Evolutionary conservation across 1,140 invertebrate species (phyloP), one percentile per base, ranked within the genome.

Genomic region (Eueides isabella): DNA sequence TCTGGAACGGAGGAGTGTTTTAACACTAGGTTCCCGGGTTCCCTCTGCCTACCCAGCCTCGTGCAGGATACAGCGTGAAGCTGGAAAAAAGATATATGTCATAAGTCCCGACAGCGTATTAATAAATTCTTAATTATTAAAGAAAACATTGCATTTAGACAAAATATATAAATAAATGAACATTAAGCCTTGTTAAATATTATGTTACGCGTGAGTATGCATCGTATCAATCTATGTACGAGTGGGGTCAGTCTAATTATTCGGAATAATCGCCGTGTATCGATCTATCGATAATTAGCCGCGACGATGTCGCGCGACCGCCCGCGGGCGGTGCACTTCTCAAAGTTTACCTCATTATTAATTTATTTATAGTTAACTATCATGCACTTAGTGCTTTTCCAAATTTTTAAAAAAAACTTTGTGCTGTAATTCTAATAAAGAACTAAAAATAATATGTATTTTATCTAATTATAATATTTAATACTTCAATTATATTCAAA

Each of bases 191-290:
- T 55, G 19, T 55, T 55, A 23, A 55, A 55, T 55, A 55, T 55
- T 12, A 55, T 55, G 11, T 55, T 55, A 55, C 23, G 48, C 48
- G 48, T 4, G 48, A 63, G 29, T 31, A 30, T 63, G 5, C 28
- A 29, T 63, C 61, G 33, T 69, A 69, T 69, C 67, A 69, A 69
- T 69, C 67, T 69, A 61, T 35, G 67, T 69, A 35, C 67, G 67
- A 61, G 67, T 82, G 77, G 79, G 83, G 81, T 82, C 79, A 77
- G 67, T 64, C 83, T 92, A 92, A 92, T 92, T 90, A 90, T 86
- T 91, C 84, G 88, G 86, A 90, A 91, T 91, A 91, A 91, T 91
- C 89, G 87, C 77, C 87, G 83, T 91, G 87, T 91, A 89, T 81
- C 85, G 84, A 84, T 89, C 88, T 91, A 88, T 84, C 84, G 84